Conservation (phyloP, 2,797 vertebrate genomes). For the Thaleichthys pacificus region DNA sequence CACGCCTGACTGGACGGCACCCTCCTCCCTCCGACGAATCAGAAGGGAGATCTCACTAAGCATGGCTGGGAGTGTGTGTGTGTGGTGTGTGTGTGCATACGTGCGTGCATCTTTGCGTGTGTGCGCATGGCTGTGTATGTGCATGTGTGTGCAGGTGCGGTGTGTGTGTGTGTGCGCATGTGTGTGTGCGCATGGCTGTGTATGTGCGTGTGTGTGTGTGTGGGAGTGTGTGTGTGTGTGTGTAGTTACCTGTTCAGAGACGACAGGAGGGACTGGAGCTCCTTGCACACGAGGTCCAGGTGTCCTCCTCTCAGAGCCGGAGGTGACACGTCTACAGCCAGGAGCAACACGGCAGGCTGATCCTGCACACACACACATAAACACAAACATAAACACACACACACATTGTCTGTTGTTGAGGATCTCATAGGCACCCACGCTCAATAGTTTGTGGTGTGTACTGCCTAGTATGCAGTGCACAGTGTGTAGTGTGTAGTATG, state of each 20-base stretch:
- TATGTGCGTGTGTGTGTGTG: neutral
- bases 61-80: neutral
- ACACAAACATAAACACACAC: slow-evolving; percentile 1
- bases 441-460: neutral
- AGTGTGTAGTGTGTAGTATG: too few relatives aligned
- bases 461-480: neutral
- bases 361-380: slow-evolving; percentile 45
- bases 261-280: slow-evolving; percentile 65
- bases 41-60: slow-evolving; percentile 4
- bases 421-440: neutral
- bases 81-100: neutral
- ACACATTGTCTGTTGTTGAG: neutral
- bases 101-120: slow-evolving; percentile 1
- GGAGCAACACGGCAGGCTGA: slow-evolving; percentile 68
- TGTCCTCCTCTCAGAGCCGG: slow-evolving; percentile 70
- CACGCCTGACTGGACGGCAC: slow-evolving; percentile 45
- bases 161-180: neutral
- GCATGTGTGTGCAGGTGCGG: neutral
- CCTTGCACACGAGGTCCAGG: slow-evolving; percentile 68
- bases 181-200: neutral
- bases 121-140: neutral
- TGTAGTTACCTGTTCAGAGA: slow-evolving; percentile 61
- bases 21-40: slow-evolving; percentile 51
- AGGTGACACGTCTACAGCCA: slow-evolving; percentile 76
- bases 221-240: slow-evolving; percentile 4